Conservation (phyloP, 2,888 invertebrate genomes). For the Melinaea marsaeus region DNA sequence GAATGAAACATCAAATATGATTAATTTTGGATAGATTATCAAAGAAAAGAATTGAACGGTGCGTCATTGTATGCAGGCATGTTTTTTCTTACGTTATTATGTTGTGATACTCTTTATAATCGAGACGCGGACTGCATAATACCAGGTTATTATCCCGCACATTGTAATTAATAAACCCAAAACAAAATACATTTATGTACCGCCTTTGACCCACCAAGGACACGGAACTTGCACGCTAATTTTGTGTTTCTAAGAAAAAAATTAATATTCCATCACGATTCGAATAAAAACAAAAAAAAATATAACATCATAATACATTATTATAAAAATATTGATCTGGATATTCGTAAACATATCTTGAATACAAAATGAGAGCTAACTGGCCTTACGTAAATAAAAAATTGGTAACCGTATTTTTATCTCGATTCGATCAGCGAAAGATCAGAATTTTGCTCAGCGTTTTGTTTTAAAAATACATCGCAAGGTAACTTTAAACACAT, state of each 20-base stretch:
- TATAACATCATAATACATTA: constrained; percentile 32
- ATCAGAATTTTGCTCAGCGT: constrained; percentile 49
- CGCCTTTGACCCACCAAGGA: constrained; percentile 54
- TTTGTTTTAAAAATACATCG: constrained; percentile 30
- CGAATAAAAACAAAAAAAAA: constrained; percentile 38
- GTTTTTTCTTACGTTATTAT: constrained; percentile 53
- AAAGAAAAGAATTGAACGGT: neutral
- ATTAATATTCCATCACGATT: constrained; percentile 36
- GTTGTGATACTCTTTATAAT: constrained; percentile 53
- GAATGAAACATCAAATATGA: neutral
- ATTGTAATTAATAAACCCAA: constrained; percentile 59
- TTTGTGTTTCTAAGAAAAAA: constrained; percentile 53
- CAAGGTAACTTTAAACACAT: neutral
- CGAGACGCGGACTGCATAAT: constrained; percentile 61
- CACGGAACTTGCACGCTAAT: constrained; percentile 44
- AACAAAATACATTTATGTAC: constrained; percentile 39
- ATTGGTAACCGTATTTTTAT: constrained; percentile 50
- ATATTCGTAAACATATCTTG: constrained; percentile 32
- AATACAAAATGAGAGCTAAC: constrained; percentile 56
- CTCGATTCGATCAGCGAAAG: constrained; percentile 51
- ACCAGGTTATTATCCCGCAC: constrained; percentile 54
- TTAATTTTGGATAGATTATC: neutral
- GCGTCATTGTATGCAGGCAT: constrained; percentile 39
- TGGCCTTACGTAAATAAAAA: constrained; percentile 64
- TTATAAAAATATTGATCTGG: constrained; percentile 29